Conservation (phyloP, 64 coral and sea anemone genomes). For the Astreopora myriophthalma region DNA sequence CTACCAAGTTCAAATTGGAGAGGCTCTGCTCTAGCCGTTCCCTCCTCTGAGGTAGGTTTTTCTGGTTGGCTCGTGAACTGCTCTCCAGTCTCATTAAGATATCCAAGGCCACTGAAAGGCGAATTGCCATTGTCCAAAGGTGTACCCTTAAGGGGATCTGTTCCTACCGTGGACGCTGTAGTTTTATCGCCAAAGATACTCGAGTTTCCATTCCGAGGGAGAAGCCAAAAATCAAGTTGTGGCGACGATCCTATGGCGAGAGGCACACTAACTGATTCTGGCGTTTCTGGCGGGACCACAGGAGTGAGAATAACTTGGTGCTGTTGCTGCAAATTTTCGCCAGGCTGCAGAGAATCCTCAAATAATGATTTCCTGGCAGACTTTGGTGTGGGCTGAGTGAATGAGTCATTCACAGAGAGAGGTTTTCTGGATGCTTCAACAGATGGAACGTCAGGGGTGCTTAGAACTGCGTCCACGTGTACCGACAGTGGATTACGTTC, state of each 20-base stretch:
- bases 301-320: neutral
- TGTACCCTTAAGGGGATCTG: neutral
- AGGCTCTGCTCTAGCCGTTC: neutral
- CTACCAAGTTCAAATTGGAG: neutral
- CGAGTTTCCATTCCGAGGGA: neutral
- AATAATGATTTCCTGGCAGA: slow-evolving; percentile 11
- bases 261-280: neutral
- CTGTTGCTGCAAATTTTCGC: neutral
- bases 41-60: neutral
- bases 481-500: neutral
- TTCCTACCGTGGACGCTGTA: neutral
- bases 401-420: neutral
- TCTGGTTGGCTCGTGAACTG: neutral
- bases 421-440: neutral
- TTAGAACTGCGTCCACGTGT: neutral
- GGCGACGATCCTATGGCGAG: neutral
- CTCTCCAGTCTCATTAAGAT: neutral
- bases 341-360: neutral
- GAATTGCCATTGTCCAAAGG: slow-evolving; percentile 7
- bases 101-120: neutral
- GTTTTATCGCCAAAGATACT: neutral
- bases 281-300: neutral
- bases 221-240: slow-evolving; percentile 29
- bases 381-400: neutral
- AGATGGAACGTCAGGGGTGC: neutral